Conservation (phyloP, 2,888 invertebrate species). For the Oxystoma pomonae region DNA sequence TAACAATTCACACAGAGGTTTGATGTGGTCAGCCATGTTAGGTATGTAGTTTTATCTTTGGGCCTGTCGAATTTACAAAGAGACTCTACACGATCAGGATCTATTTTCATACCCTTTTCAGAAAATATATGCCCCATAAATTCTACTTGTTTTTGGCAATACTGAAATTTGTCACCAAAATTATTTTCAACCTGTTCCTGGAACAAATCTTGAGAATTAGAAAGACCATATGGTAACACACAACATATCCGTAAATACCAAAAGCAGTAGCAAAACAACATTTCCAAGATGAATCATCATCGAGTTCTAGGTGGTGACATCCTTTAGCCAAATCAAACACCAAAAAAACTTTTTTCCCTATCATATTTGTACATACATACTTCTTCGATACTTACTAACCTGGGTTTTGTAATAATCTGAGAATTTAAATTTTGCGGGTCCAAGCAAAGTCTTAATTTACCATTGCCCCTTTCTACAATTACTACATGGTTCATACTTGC, state of each 20-base stretch:
- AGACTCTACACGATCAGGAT: constrained; percentile 7
- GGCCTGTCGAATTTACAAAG: constrained; percentile 10
- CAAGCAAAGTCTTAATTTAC: constrained; percentile 15
- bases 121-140: constrained; percentile 22
- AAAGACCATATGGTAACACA: constrained; percentile 6
- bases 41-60: constrained; percentile 14
- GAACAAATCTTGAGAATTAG: constrained; percentile 11
- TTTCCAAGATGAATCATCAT: constrained; percentile 16
- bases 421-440: constrained; percentile 15
- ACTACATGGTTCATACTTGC: constrained; percentile 20
- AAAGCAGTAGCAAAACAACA: constrained; percentile 9
- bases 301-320: constrained; percentile 4
- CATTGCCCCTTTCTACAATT: constrained; percentile 18
- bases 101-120: no score
- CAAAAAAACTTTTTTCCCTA: constrained; percentile 13
- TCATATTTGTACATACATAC: constrained; percentile 16
- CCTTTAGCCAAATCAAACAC: constrained; percentile 16
- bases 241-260: constrained; percentile 3
- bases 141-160: constrained; percentile 24
- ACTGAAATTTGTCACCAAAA: constrained; percentile 23
- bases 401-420: constrained; percentile 16
- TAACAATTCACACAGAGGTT: constrained; percentile 7
- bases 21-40: constrained; percentile 4
- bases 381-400: constrained; percentile 11
- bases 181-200: constrained; percentile 8